A percentile compares a stretch with the other conserved stretches of the same genome.
Evolutionary conservation across 2,888 invertebrate genomes (phyloP).

Genomic region (Pheosia gnoma): DNA sequence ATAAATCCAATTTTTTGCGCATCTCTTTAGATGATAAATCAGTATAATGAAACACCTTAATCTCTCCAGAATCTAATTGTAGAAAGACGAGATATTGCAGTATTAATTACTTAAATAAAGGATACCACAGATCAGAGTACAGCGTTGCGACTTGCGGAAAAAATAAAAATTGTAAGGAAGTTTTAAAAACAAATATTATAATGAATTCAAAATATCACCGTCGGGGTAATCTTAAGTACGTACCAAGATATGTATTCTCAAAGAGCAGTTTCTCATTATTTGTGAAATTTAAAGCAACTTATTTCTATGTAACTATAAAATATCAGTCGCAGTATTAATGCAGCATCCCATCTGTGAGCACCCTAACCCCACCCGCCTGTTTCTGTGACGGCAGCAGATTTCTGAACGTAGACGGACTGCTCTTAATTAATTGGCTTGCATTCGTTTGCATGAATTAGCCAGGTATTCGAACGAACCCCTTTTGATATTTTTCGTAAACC

Average conservation of each 20-base stretch:
- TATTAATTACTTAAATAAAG: conserved; percentile 69
- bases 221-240: too few species aligned
- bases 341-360: conserved; percentile 27
- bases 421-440: conserved; percentile 82
- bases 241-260: too few species aligned
- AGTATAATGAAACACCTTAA: conserved; percentile 76
- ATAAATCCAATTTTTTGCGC: conserved; percentile 20
- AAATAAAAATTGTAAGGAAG: not conserved
- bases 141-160: not conserved
- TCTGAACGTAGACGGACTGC: conserved; percentile 66
- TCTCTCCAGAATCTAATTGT: conserved; percentile 69
- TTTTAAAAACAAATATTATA: too few species aligned
- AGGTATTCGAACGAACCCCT: conserved; percentile 63
- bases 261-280: not conserved
- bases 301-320: too few species aligned
- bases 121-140: conserved; percentile 5
- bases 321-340: conserved; percentile 19
- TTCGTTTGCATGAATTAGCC: conserved; percentile 82
- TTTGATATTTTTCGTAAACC: conserved; percentile 41
- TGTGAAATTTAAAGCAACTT: too few species aligned
- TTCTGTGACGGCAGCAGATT: conserved; percentile 71
- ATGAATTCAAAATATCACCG: too few species aligned
- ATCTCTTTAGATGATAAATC: conserved; percentile 50
- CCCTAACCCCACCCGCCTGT: conserved; percentile 37
- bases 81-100: conserved; percentile 73